phyloP scores from a whole-genome alignment of 2,888 invertebrate species.

The Thymelicus acteon region DNA sequence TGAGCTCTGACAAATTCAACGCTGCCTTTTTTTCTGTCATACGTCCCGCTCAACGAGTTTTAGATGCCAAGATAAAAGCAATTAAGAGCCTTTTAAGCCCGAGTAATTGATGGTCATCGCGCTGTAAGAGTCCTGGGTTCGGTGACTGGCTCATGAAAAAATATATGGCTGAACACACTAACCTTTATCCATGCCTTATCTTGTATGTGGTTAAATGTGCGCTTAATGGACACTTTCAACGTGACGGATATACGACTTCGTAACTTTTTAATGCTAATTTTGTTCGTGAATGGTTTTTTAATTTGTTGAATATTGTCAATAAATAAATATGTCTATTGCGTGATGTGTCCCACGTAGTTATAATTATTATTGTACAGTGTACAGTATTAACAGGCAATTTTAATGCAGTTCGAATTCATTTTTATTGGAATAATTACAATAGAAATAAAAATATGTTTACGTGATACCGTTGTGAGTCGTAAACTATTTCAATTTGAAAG shows the following conservation, averaged over 20 bases:
- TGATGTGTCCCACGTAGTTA: background rate
- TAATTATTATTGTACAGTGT: too few species aligned
- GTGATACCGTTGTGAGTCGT: too few species aligned
- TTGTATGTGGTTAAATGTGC: conserved; percentile 28
- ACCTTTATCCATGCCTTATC: conserved; percentile 31
- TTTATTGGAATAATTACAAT: too few species aligned
- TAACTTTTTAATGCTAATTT: conserved; percentile 7
- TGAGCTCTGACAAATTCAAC: conserved; percentile 34
- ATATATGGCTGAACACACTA: conserved; percentile 29
- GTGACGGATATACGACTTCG: conserved; percentile 19
- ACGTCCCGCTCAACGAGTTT: conserved; percentile 38
- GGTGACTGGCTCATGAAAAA: conserved; percentile 47
- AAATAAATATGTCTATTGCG: background rate
- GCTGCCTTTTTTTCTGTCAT: conserved; percentile 43
- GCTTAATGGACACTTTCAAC: conserved; percentile 24
- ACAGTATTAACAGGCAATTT: too few species aligned
- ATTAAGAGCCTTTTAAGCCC: conserved; percentile 63
- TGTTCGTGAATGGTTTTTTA: background rate
- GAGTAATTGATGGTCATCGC: conserved; percentile 61
- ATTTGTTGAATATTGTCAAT: background rate
- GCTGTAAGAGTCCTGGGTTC: conserved; percentile 44
- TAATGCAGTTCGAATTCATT: too few species aligned
- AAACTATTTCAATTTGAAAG: background rate
- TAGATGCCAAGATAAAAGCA: conserved; percentile 68
- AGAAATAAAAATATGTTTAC: too few species aligned